A percentile compares a stretch with the other conserved stretches of the same genome.
phyloP scores from a whole-genome alignment of 2,113 vertebrate genomes.

The Nannobrachium achirus region DNA sequence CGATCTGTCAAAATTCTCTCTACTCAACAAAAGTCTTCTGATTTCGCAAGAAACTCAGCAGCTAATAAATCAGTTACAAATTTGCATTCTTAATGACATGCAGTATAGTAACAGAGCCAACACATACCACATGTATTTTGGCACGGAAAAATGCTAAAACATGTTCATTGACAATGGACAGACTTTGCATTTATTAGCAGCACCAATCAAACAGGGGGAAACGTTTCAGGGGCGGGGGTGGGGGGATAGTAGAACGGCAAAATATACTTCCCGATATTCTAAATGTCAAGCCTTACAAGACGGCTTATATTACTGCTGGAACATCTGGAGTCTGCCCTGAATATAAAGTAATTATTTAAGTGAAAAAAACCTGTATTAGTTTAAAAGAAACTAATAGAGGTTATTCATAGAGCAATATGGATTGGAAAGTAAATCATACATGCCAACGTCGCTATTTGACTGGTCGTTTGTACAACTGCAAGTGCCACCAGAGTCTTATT shows the following conservation, averaged over 20 bases:
- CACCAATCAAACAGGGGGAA: conserved; percentile 5
- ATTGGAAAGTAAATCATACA: not conserved
- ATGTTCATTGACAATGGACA: conserved; percentile 24
- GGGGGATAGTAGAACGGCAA: conserved; percentile 31
- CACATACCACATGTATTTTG: not conserved
- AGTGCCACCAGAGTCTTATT: not conserved
- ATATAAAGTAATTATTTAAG: not conserved
- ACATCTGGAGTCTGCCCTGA: not conserved
- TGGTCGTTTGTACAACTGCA: not conserved
- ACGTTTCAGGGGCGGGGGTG: not conserved
- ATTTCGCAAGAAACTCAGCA: too few species aligned
- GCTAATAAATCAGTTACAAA: too few species aligned
- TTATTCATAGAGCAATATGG: not conserved
- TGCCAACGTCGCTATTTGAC: not conserved
- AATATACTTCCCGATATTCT: conserved; percentile 32
- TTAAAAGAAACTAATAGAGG: not conserved
- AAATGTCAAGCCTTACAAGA: conserved; percentile 57
- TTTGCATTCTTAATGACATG: too few species aligned
- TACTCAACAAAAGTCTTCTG: too few species aligned
- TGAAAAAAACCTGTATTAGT: conserved; percentile 8
- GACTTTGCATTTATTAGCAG: conserved; percentile 25
- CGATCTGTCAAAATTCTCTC: too few species aligned
- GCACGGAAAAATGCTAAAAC: conserved; percentile 7
- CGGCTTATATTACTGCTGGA: conserved; percentile 31
- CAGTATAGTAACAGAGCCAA: too few species aligned